A percentile compares a stretch with the other conserved stretches of the same genome.
Conservation (phyloP, 2,888 invertebrate species). For the Amblyjoppa proteus region DNA sequence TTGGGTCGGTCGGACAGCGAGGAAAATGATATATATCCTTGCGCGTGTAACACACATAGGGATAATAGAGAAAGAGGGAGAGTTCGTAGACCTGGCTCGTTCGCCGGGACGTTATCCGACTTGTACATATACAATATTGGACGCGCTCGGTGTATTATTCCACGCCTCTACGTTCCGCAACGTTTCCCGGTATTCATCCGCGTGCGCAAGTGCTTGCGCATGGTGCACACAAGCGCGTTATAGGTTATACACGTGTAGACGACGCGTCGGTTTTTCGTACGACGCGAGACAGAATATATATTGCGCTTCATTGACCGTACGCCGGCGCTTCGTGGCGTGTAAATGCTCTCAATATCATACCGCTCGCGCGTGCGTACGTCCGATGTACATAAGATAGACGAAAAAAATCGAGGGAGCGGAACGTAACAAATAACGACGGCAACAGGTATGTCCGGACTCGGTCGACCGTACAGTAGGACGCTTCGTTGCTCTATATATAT, state of each 20-base stretch:
- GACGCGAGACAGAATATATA: slow-evolving; percentile 39
- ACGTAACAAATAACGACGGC: slow-evolving; percentile 18
- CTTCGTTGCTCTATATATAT: not conserved
- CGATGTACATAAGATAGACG: not conserved
- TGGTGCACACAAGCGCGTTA: not conserved
- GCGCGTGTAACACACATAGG: slow-evolving; percentile 12
- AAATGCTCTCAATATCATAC: slow-evolving; percentile 15
- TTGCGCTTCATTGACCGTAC: slow-evolving; percentile 54
- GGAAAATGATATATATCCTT: slow-evolving; percentile 20
- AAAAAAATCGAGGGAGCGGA: slow-evolving; percentile 26
- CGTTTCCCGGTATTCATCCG: slow-evolving; percentile 41
- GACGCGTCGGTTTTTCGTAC: not conserved
- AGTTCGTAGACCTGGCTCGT: slow-evolving; percentile 73
- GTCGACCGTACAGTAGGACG: slow-evolving; percentile 11
- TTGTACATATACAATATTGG: slow-evolving; percentile 63
- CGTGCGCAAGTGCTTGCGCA: slow-evolving; percentile 4
- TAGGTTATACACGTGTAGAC: not conserved
- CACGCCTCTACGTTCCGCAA: slow-evolving; percentile 24
- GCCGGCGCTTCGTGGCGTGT: slow-evolving; percentile 10
- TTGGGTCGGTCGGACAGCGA: slow-evolving; percentile 23
- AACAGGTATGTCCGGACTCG: slow-evolving; percentile 10
- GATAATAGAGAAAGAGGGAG: slow-evolving; percentile 60
- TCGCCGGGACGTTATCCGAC: slow-evolving; percentile 65
- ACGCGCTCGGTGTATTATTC: slow-evolving; percentile 60
- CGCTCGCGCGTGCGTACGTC: not conserved